Conservation (phyloP, 2,797 vertebrate species). For the Perodicticus potto region DNA sequence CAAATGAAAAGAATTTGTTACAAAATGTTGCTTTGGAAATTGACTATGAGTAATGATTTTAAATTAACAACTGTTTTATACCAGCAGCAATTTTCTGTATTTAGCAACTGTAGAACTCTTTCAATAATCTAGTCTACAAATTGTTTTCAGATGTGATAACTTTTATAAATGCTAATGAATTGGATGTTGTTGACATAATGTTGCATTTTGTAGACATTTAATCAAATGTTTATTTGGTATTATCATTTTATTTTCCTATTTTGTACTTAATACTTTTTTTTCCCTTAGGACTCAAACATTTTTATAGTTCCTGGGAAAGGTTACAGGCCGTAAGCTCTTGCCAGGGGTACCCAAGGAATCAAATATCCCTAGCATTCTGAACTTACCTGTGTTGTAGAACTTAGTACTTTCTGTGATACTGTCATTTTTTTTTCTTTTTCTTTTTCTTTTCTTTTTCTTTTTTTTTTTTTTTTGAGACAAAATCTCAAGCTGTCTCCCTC, state of each 20-base stretch:
- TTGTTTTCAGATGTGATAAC: slow-evolving; percentile 19
- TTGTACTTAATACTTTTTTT: neutral
- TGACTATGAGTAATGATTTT: neutral
- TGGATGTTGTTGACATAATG: neutral
- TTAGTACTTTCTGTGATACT: neutral
- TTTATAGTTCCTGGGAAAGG: neutral
- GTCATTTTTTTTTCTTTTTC: neutral
- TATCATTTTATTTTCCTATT: slow-evolving; percentile 52
- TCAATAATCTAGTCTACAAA: neutral
- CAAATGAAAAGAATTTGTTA: neutral
- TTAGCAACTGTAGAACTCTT: neutral
- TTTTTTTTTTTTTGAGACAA: no score
- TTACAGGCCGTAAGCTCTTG: neutral
- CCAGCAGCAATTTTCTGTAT: neutral
- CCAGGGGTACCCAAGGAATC: neutral
- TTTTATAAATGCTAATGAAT: slow-evolving; percentile 3
- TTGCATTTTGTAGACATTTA: slow-evolving; percentile 20
- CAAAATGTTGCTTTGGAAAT: slow-evolving; percentile 5
- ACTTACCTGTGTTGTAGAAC: neutral
- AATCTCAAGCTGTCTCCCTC: no score
- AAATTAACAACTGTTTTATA: neutral
- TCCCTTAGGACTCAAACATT: neutral
- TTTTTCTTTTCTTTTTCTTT: no score
- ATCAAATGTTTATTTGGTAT: slow-evolving; percentile 16
- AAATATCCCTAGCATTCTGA: neutral